Evolutionary conservation across 1,140 invertebrate species (phyloP).

Genomic region (Bilobella aurantiaca): DNA sequence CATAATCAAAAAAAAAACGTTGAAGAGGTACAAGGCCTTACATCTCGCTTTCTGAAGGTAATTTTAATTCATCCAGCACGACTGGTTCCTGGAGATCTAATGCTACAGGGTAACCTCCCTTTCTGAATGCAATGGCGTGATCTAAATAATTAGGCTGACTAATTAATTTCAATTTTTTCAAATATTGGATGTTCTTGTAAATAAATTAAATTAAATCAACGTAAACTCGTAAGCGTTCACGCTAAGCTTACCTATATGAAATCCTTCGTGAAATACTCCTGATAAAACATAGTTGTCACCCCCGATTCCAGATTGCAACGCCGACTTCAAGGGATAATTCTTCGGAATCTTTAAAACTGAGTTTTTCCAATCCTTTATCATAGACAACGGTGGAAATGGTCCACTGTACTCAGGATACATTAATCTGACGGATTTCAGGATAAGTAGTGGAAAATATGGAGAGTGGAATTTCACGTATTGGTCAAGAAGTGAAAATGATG

Average conservation of each 20-base stretch:
- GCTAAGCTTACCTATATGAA: constrained; percentile 43
- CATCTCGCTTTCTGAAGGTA: constrained; percentile 41
- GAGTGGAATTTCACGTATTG: constrained; percentile 39
- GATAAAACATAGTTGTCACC: constrained; percentile 42
- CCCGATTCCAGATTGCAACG: constrained; percentile 42
- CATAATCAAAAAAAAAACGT: not conserved
- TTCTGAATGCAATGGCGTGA: constrained; percentile 44
- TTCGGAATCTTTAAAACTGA: constrained; percentile 8
- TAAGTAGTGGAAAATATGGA: constrained; percentile 44
- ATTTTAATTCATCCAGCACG: constrained; percentile 40
- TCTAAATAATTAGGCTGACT: constrained; percentile 40
- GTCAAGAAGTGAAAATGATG: constrained; percentile 9
- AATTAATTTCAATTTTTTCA: constrained; percentile 5
- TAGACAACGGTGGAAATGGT: constrained; percentile 38
- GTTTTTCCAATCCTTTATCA: constrained; percentile 30
- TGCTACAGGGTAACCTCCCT: constrained; percentile 44
- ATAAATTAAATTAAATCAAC: too few species aligned
- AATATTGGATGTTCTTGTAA: too few species aligned
- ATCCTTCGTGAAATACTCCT: constrained; percentile 40
- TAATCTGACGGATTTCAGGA: constrained; percentile 48
- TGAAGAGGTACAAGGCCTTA: constrained; percentile 35
- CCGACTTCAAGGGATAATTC: constrained; percentile 38
- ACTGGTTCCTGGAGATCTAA: constrained; percentile 36
- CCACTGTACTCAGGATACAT: constrained; percentile 45
- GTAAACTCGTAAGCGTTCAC: too few species aligned